Percentiles rank a stretch among this genome's conserved stretches.
Conservation (phyloP, 2,888 invertebrate genomes). For the Sesia bembeciformis region DNA sequence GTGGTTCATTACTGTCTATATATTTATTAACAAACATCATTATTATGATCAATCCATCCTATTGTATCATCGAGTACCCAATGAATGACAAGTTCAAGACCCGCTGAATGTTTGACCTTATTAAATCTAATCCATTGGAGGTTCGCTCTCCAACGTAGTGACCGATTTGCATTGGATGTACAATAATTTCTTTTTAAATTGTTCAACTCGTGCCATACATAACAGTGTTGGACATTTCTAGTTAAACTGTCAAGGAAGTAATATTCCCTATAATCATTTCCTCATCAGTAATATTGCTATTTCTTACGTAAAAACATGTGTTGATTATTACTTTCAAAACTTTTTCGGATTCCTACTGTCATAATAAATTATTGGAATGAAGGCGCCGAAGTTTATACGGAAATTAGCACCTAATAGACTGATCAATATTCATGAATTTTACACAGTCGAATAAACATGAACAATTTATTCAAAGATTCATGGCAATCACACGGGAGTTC, state of each 20-base stretch:
- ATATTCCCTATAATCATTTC: not conserved
- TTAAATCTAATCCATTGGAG: too few relatives aligned
- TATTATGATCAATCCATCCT: too few relatives aligned
- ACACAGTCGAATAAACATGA: conserved; percentile 20
- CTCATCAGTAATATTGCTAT: not conserved
- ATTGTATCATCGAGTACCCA: too few relatives aligned
- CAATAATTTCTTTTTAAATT: too few relatives aligned
- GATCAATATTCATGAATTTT: conserved; percentile 16
- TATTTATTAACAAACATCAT: too few relatives aligned
- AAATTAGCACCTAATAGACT: conserved; percentile 10
- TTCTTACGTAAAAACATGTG: not conserved
- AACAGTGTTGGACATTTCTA: not conserved
- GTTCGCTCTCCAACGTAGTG: too few relatives aligned
- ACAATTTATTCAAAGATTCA: conserved; percentile 13
- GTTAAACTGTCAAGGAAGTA: not conserved
- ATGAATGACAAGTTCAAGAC: too few relatives aligned
- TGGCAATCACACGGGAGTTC: conserved; percentile 12
- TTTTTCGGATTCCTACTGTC: conserved; percentile 7
- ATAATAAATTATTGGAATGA: conserved; percentile 1
- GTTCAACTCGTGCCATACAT: too few relatives aligned
- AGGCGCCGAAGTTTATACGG: conserved; percentile 15
- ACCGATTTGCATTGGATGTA: too few relatives aligned
- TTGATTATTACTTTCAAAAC: conserved; percentile 20
- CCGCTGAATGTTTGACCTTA: too few relatives aligned
- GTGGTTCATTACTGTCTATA: too few relatives aligned